Percentiles rank a stretch among this genome's conserved stretches.
Conservation (phyloP, 2,888 invertebrate species). For the Polyommatus icarus region DNA sequence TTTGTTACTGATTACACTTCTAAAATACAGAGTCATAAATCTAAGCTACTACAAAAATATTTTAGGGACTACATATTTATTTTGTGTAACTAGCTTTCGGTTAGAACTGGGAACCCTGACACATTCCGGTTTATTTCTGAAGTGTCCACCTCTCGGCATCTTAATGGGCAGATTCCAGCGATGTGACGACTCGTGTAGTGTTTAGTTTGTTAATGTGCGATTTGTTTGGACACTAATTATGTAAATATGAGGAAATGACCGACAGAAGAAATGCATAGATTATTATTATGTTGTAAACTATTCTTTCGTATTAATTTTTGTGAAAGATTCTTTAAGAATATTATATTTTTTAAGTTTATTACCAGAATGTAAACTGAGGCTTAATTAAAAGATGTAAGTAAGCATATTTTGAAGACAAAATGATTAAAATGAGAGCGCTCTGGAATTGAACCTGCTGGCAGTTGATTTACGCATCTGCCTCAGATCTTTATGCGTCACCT, state of each 20-base stretch:
- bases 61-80: not conserved
- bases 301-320: not conserved
- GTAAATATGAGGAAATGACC: conserved; percentile 16
- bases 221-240: conserved; percentile 16
- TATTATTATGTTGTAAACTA: not conserved
- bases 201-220: conserved; percentile 29
- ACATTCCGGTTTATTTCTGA: conserved; percentile 68
- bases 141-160: conserved; percentile 51
- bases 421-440: conserved; percentile 9
- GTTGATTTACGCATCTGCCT: conserved; percentile 60
- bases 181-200: conserved; percentile 41
- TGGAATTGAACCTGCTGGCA: conserved; percentile 51
- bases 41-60: too few species aligned
- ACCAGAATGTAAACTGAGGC: too few species aligned
- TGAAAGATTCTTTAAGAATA: not conserved
- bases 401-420: not conserved
- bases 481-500: conserved; percentile 58
- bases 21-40: too few species aligned
- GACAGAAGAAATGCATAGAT: conserved; percentile 26
- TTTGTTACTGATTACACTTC: too few species aligned
- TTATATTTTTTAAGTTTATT: not conserved
- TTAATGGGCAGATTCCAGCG: conserved; percentile 57
- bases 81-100: conserved; percentile 30
- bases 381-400: too few species aligned
- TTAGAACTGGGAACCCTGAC: conserved; percentile 57